Percentiles rank a stretch among this genome's conserved stretches.
Evolutionary conservation across 2,113 vertebrate genomes (phyloP).

Genomic region (Neofelis nebulosa): DNA sequence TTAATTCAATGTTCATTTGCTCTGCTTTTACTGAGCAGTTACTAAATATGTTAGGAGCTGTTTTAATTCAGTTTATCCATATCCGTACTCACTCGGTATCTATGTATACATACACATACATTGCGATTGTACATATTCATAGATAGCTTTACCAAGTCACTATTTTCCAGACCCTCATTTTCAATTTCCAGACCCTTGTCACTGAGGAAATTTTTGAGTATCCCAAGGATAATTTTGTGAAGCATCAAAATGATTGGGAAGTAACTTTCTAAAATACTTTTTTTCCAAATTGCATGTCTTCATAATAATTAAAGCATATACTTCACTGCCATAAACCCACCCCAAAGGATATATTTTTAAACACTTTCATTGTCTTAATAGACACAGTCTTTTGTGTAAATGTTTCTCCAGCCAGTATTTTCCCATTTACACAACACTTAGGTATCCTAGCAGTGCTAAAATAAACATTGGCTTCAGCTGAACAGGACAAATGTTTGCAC

Average conservation of each 20-base stretch:
- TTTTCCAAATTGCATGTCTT: not conserved
- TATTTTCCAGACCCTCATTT: not conserved
- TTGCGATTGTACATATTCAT: not conserved
- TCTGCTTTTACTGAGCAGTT: conserved; percentile 5
- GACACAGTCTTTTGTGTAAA: conserved; percentile 51
- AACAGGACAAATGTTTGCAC: conserved; percentile 54
- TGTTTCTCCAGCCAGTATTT: conserved; percentile 60
- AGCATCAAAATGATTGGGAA: not conserved
- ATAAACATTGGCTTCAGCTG: conserved; percentile 54
- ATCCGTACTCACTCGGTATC: not conserved
- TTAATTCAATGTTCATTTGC: not conserved
- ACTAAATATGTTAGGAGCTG: not conserved
- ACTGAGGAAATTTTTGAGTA: not conserved
- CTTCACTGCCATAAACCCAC: not conserved
- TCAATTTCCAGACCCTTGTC: not conserved
- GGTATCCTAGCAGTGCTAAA: conserved; percentile 60
- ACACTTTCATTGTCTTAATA: conserved; percentile 47
- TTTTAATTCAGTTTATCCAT: not conserved
- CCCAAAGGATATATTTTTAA: conserved; percentile 17
- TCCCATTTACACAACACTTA: conserved; percentile 62
- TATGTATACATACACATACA: not conserved
- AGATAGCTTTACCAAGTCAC: not conserved
- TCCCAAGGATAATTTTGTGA: not conserved
- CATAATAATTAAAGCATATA: not conserved
- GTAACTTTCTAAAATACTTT: not conserved